Conservation (phyloP, 2,888 invertebrate species). For the Stenurella melanura region DNA sequence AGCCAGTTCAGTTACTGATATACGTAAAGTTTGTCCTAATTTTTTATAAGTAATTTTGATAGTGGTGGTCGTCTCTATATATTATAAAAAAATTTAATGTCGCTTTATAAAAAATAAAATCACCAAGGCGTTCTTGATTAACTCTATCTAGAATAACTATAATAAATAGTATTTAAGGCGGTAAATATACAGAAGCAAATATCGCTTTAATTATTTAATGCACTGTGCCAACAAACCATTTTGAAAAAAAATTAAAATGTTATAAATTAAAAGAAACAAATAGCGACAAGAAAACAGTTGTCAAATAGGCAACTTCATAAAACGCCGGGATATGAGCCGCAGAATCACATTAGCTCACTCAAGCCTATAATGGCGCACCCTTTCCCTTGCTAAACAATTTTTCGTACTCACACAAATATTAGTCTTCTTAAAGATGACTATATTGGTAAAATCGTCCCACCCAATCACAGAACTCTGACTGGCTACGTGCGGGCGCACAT, state of each 20-base stretch:
- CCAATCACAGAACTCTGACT: constrained; percentile 9
- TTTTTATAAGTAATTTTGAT: no score
- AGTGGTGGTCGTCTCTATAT: no score
- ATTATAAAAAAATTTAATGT: no score
- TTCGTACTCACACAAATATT: constrained; percentile 7
- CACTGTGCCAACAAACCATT: no score
- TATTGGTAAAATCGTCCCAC: constrained; percentile 12
- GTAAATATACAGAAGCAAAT: no score
- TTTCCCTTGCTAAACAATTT: not conserved
- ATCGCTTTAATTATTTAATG: no score
- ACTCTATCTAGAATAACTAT: no score
- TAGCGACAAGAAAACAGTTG: not conserved
- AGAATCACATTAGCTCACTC: not conserved
- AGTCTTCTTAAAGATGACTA: constrained; percentile 5
- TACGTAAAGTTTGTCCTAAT: not conserved
- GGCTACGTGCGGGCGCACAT: constrained; percentile 5
- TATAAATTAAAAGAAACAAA: no score
- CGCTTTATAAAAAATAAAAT: no score
- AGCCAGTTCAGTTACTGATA: not conserved
- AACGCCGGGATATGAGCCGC: not conserved
- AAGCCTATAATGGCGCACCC: constrained; percentile 7
- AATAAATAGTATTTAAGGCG: no score
- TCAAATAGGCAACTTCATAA: not conserved
- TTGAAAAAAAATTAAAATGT: no score
- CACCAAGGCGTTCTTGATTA: no score